Evolutionary conservation across 2,888 invertebrate species (phyloP).

Genomic region (Cerceris rybyensis): DNA sequence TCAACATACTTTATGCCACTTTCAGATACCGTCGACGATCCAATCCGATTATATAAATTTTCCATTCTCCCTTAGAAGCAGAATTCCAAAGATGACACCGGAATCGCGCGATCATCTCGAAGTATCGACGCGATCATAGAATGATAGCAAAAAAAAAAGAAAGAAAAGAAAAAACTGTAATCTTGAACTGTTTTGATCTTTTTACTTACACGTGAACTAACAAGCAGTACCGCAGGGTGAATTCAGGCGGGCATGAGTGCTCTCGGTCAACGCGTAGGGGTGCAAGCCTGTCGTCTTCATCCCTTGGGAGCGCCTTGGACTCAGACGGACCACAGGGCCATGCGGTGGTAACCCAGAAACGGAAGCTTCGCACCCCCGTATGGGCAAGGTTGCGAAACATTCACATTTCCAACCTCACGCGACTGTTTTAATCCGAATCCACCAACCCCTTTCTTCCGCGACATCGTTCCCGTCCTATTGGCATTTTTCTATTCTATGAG

Average conservation of each 20-base stretch:
- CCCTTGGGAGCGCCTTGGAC: conserved; percentile 82
- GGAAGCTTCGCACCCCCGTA: conserved; percentile 91
- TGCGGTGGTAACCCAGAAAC: conserved; percentile 85
- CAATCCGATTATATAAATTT: too few species aligned
- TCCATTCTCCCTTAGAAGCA: too few species aligned
- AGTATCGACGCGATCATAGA: not conserved
- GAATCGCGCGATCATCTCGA: too few species aligned
- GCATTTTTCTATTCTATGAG: conserved; percentile 28
- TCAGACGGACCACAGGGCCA: conserved; percentile 81
- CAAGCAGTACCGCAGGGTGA: conserved; percentile 81
- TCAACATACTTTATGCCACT: too few species aligned
- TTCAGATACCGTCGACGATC: too few species aligned
- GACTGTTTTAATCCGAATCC: conserved; percentile 35
- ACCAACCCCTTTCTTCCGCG: conserved; percentile 23
- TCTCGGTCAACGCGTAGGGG: conserved; percentile 81
- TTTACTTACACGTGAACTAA: conserved; percentile 71
- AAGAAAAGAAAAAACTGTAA: conserved; percentile 52
- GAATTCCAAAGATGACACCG: too few species aligned
- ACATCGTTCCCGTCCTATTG: not conserved
- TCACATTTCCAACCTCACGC: conserved; percentile 84
- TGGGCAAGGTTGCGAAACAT: conserved; percentile 90
- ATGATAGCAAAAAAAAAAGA: conserved; percentile 6
- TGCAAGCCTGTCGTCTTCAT: conserved; percentile 82
- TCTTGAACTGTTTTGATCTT: conserved; percentile 62
- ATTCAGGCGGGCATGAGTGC: conserved; percentile 84